Base-by-base conservation (phyloP, 2,113 vertebrate species). In the Hyperopisus bebe region DNA sequence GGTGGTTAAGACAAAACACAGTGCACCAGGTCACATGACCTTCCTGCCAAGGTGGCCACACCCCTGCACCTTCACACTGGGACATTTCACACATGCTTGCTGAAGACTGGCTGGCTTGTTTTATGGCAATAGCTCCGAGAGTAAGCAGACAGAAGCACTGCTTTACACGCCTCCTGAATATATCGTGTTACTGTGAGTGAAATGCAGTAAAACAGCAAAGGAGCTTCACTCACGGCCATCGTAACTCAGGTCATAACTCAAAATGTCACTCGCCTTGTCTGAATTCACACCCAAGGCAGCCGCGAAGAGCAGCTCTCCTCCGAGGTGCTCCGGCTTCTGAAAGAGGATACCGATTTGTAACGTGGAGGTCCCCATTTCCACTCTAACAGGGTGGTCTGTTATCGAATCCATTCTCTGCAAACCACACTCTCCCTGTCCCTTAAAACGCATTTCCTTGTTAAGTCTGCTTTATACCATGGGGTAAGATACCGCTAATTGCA, bases 401-500 rank as follows among this genome's bases (percentile, higher is more conserved):
- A 47, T 46, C 2, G 2, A 84, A 2, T 84, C 42, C 3, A 0
- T 24, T 21, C 42, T 44, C 8, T 44, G 82, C 21, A 47, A 46
- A 21, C 24, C 82, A 10, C 42, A 24, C 9, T 46, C 82, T 84
- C 39, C 24, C 3, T 47, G 17, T 47, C 31, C 13, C 74, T 80
- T 80, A 80, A 80, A 84, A 84, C 5, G 35, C 27, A 21, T 58
- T 84, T 11, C 48, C 21, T 46, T 84, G 21, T 89, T 58, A 62
- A 66, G 2, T 55, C 50, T 42, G 51, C 4, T 7, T 46, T 47
- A 82, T 31, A 11, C 21, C 50, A 24, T 82, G 9, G 50, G 66
- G 66, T 55, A 86, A 70, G 89, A 90, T 77, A 88, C 58, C 35
- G 31, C 39, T 88, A 90, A 90, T 87, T 86, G 70, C 50, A 88